These are phyloP conservation scores for Oryzias dopingdopingensis DNA, from an alignment of 2,797 vertebrate species.

Conservation along the genomic window DNA sequence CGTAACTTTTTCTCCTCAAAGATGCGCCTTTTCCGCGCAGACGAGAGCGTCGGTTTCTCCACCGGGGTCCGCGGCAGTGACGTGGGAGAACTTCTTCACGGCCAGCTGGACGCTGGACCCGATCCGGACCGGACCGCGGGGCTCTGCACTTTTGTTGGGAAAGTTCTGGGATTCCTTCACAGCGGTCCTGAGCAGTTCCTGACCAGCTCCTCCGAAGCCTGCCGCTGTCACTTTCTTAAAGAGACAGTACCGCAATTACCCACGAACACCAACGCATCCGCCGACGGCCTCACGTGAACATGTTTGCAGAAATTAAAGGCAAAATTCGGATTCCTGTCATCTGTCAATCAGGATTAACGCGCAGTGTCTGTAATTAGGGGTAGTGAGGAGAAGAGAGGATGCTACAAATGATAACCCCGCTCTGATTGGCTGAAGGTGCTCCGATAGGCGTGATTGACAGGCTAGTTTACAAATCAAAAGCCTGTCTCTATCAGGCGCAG, in stretches of 20 bases:
- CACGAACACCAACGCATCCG: no score
- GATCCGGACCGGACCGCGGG: neutral
- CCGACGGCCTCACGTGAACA: no score
- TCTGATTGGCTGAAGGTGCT: no score
- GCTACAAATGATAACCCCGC: no score
- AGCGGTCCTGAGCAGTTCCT: constrained; percentile 59
- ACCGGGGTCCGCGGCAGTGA: neutral
- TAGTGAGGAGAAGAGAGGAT: no score
- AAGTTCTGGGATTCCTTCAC: constrained; percentile 60
- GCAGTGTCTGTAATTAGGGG: no score
- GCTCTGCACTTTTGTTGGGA: constrained; percentile 15
- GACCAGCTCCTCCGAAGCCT: constrained; percentile 56
- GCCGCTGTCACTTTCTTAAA: constrained; percentile 77
- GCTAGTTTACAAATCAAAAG: no score
- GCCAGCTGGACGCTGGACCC: fast-evolving
- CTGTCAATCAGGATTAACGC: no score
- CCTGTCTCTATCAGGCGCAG: no score
- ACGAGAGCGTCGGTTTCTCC: constrained; percentile 22
- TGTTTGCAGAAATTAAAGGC: no score
- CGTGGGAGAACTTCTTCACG: neutral
- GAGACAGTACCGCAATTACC: constrained; percentile 51
- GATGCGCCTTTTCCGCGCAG: constrained; percentile 34
- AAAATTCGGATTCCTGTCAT: no score
- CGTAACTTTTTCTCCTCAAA: constrained; percentile 49
- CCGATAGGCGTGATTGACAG: no score